Evolutionary conservation across 2,113 vertebrate genomes (phyloP), one percentile per base, ranked within the genome.

Genomic region (Onychostruthus taczanowskii): DNA sequence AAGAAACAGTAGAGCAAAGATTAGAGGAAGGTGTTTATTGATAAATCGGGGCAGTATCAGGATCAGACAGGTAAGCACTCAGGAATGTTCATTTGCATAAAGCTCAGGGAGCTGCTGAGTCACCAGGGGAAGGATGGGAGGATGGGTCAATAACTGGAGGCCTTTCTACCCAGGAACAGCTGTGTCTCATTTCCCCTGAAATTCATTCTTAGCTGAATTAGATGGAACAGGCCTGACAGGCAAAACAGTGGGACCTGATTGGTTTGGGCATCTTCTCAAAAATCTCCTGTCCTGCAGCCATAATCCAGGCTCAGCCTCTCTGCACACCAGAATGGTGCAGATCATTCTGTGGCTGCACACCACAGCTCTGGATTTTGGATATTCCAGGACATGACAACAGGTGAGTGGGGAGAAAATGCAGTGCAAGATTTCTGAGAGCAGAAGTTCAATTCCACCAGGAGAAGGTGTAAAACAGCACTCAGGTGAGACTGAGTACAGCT

Each of bases 71-170:
- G 77, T 84, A 91, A 96, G 24, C 81, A 24, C 64, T 80, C 39
- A 82, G 91, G 89, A 96, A 94, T 81, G 87, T 70, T 39, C 14
- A 35, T 73, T 84, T 95, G 47, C 81, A 84, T 59, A 75, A 62
- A 53, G 19, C 74, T 74, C 64, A 50, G 37, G 47, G 69, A 2
- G 2, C 31, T 44, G 37, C 53, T 95, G 91, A 91, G 77, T 84
- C 92, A 94, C 61, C 39, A 15, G n/a, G 41, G 53, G 26, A 78
- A 64, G 70, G 80, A 56, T 68, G 49, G 53, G 23, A 62, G 69
- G 79, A 53, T 70, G 46, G 55, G 24, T 31, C 3, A 1, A 13
- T 63, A 81, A 41, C 73, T 67, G 50, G 50, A 59, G 44, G 37
- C 37, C 41, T 84, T 84, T 43, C 37, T 33, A 6, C 26, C 31